phyloP scores from a whole-genome alignment of 2,113 vertebrate species.

The Odocoileus hemionus region DNA sequence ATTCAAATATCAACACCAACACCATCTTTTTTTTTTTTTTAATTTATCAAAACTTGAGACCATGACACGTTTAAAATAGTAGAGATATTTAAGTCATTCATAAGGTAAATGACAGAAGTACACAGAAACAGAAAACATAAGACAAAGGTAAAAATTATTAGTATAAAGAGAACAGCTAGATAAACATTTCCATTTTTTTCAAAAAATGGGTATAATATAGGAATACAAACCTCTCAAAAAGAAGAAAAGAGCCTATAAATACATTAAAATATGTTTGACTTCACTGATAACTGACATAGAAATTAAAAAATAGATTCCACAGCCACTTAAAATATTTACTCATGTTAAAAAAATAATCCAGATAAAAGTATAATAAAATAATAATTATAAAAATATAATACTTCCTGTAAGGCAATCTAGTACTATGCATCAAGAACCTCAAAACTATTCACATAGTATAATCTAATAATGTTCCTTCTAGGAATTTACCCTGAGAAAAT shows the following conservation, averaged over 20 bases:
- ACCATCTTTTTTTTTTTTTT: neutral
- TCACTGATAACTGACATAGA: neutral
- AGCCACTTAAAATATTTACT: neutral
- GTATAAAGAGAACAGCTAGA: neutral
- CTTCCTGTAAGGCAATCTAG: neutral
- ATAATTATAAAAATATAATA: neutral
- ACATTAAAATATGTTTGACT: neutral
- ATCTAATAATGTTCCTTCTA: neutral
- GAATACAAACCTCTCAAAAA: neutral
- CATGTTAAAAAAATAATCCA: neutral
- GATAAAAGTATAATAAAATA: neutral
- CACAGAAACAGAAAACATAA: neutral
- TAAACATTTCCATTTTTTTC: neutral
- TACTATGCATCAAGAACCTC: neutral
- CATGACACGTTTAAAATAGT: neutral
- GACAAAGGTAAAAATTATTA: neutral
- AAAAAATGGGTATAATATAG: neutral
- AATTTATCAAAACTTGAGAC: conserved; percentile 26
- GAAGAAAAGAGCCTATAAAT: neutral
- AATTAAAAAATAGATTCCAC: neutral
- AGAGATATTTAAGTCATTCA: neutral
- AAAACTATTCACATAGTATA: neutral
- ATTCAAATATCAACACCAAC: neutral
- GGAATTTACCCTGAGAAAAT: neutral
- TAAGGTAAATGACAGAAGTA: neutral